Evolutionary conservation across 2,888 invertebrate species (phyloP), one percentile per base, ranked within the genome.

Genomic region (Tromatobia lineatoria): DNA sequence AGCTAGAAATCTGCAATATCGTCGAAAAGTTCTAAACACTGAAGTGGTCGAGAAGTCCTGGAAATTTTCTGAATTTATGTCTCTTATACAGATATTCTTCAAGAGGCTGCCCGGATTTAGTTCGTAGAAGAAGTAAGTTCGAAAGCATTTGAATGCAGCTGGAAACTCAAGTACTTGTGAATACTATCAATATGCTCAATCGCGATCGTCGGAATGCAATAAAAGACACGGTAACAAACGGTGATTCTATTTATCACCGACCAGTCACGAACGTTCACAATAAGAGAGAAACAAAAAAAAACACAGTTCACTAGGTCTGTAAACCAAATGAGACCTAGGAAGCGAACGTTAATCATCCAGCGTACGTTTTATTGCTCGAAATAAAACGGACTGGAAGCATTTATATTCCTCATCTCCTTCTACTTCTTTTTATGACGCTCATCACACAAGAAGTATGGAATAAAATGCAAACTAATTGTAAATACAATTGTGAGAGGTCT

Each of bases 41-140:
- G 0, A 6, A 10, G 38, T 61, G 18, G 3, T 8, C 61, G 34
- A 10, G 42, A 82, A 50, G 11, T 70, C 57, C 64, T 50, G 74
- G 74, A 75, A 77, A 57, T 70, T 79, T 25, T 42, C 18, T 52
- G 20, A 80, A 83, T 83, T 83, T 80, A 83, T 52, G 18, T 50
- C 59, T 67, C 38, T 25, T 38, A 38, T 64, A 38, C 38, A 20
- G 29, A 0, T 76, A 71, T 50, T 34, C 83, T 42, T 23, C 13
- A 69, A 61, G 23, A 7, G 54, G 34, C 45, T 25, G 50, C 34
- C 34, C 38, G 38, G 45, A 69, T 71, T 71, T n/a, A n/a, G 61
- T 57, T 34, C 42, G 29, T 15, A 61, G 50, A 29, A 10, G 6
- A 25, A 61, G 18, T 11, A n/a, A 45, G 29, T 29, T 18, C 57